Conservation (phyloP, 2,888 invertebrate genomes). For the Parapristionchus giblindavisi region DNA sequence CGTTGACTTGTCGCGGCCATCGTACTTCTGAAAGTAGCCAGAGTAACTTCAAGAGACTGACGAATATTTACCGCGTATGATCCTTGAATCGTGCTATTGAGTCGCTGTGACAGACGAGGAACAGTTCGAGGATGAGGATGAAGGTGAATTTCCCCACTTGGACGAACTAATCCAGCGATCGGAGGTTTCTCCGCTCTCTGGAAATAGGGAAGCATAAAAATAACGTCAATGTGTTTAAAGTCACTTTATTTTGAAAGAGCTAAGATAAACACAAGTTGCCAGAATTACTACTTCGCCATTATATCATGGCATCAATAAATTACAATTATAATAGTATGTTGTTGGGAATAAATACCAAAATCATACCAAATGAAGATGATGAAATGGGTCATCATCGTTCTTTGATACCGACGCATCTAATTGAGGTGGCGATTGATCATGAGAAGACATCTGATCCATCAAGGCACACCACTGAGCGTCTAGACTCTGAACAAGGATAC, state of each 20-base stretch:
- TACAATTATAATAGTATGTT: too few species aligned
- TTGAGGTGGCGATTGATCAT: too few species aligned
- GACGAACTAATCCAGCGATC: constrained; percentile 26
- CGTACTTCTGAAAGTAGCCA: constrained; percentile 28
- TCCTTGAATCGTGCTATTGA: constrained; percentile 27
- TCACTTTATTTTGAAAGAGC: neutral
- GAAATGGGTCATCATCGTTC: too few species aligned
- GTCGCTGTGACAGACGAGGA: constrained; percentile 14
- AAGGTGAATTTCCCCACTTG: constrained; percentile 1
- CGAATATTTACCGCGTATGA: constrained; percentile 16
- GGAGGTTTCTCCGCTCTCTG: constrained; percentile 29
- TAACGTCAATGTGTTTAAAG: neutral
- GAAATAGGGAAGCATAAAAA: neutral
- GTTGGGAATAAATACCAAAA: too few species aligned
- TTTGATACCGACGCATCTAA: too few species aligned
- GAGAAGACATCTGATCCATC: too few species aligned
- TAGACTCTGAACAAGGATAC: too few species aligned
- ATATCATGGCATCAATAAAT: too few species aligned
- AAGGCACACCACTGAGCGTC: too few species aligned
- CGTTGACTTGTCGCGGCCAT: constrained; percentile 15
- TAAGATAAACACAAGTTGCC: neutral
- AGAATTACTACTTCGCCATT: neutral
- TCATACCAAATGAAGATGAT: too few species aligned
- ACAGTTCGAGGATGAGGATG: constrained; percentile 7
- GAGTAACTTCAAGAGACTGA: neutral